Percentiles rank a stretch among this genome's conserved stretches.
phyloP scores from a whole-genome alignment of 2,113 vertebrate species.

The Sorex fumeus region DNA sequence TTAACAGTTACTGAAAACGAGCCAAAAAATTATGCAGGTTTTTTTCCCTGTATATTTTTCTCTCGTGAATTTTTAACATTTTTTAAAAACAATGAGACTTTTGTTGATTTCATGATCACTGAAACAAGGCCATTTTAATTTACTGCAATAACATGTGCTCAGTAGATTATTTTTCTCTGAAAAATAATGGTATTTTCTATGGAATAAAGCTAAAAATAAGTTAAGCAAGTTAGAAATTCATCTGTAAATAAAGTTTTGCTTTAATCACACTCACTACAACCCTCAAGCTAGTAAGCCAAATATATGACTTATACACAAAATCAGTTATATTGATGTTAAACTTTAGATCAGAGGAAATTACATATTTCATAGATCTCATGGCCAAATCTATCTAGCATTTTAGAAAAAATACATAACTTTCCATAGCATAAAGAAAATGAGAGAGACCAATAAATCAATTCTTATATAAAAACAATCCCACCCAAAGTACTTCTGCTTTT shows the following conservation, averaged over 20 bases:
- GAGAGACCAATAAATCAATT: constrained; percentile 42
- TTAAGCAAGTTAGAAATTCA: constrained; percentile 49
- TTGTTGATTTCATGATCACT: constrained; percentile 40
- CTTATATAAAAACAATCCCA: constrained; percentile 13
- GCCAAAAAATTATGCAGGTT: not conserved
- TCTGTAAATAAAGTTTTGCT: constrained; percentile 55
- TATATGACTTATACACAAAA: constrained; percentile 45
- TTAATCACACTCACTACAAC: constrained; percentile 9
- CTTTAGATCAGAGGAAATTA: not conserved
- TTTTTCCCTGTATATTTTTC: not conserved
- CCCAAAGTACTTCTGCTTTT: not conserved
- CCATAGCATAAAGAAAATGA: constrained; percentile 49
- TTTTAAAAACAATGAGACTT: constrained; percentile 43
- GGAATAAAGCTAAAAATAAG: constrained; percentile 56
- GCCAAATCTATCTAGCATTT: constrained; percentile 26
- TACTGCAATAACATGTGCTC: constrained; percentile 21
- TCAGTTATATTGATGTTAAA: constrained; percentile 26
- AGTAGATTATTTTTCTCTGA: constrained; percentile 39
- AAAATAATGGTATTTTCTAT: constrained; percentile 33
- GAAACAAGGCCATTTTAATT: constrained; percentile 32
- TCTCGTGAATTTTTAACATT: constrained; percentile 5
- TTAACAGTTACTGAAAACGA: constrained; percentile 49
- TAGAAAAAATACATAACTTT: constrained; percentile 31
- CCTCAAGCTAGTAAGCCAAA: constrained; percentile 13
- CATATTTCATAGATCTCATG: constrained; percentile 37